Percentiles rank a stretch among this genome's conserved stretches.
Evolutionary conservation across 1,140 invertebrate genomes (phyloP).

Genomic region (Anoplophora glabripennis): DNA sequence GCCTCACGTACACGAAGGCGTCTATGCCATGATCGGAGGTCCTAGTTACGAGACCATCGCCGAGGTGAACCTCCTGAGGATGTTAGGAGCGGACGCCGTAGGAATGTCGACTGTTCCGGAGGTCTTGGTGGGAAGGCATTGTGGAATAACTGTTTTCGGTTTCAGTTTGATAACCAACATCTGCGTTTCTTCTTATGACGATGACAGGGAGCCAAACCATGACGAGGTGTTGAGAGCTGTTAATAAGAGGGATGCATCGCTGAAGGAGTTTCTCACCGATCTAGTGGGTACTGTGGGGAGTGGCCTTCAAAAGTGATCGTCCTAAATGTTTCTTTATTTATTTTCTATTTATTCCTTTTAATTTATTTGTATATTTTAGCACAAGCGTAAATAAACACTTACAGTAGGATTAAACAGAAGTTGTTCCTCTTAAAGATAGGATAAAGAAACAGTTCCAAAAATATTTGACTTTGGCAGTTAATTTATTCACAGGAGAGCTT

Average conservation of each 20-base stretch:
- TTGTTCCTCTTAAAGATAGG: too few relatives aligned
- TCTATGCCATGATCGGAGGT: conserved; percentile 87
- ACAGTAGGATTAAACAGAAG: too few relatives aligned
- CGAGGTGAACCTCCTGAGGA: conserved; percentile 75
- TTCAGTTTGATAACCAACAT: conserved; percentile 89
- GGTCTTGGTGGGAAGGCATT: conserved; percentile 82
- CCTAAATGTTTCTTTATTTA: conserved; percentile 96
- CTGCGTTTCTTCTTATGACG: conserved; percentile 77
- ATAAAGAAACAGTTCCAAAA: too few relatives aligned
- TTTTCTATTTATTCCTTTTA: conserved; percentile 76
- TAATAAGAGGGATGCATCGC: conserved; percentile 61
- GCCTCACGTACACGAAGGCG: conserved; percentile 74
- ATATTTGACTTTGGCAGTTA: too few relatives aligned
- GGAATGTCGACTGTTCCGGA: conserved; percentile 91
- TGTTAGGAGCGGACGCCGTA: conserved; percentile 84
- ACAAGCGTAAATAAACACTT: too few relatives aligned
- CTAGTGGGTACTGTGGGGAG: conserved; percentile 47
- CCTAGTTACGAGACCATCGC: conserved; percentile 92
- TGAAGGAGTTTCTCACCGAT: conserved; percentile 66
- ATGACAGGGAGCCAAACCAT: conserved; percentile 71
- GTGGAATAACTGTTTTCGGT: conserved; percentile 82
- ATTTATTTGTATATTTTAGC: too few relatives aligned
- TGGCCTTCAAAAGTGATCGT: conserved; percentile 74
- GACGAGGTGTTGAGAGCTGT: conserved; percentile 84
- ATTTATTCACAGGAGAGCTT: too few relatives aligned